Evolutionary conservation across 2,888 invertebrate genomes (phyloP), one percentile per base, ranked within the genome.

Genomic region (Philonicus albiceps): DNA sequence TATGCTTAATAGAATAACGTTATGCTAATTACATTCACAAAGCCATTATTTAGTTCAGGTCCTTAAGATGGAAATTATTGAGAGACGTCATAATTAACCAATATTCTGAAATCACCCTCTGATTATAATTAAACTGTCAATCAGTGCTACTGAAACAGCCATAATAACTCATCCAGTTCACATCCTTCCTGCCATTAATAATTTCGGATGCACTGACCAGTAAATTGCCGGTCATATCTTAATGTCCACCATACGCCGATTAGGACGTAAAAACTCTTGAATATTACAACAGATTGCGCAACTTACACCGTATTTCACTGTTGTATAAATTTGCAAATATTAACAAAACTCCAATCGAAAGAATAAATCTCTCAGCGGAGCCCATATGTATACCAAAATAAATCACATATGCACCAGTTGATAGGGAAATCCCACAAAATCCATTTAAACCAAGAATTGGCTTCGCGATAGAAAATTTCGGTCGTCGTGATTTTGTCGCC

Each of bases 301-400:
- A 76, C 22, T 76, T 76, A 7, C 37, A 8, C 19, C 73, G 30
- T 34, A 76, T n/a, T n/a, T n/a, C n/a, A n/a, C n/a, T 19, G 31
- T 13, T 22, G 80, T 11, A 80, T 49, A 80, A 80, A 80, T 80
- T 80, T 80, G 49, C 80, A 80, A 76, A 76, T 76, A 37, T 76
- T 76, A 76, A 76, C 76, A 4, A 76, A 40, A 19, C 19, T n/a
- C 40, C 22, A 76, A 76, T 76, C 37, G 13, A 4, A 76, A 37
- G 22, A 37, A 76, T 40, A 76, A 76, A 76, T 76, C 40, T 74
- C n/a, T 13, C 2, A 49, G 13, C 22, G 16, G 74, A 31, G 31
- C 19, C 34, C 6, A 6, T 74, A 11, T 27, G 7, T 53, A 6
- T 49, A 40, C 27, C 22, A 0, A 49, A 80, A 80, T 49, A 53